These are phyloP conservation scores for Ormyrus nitidulus DNA, from an alignment of 2,888 invertebrate genomes.

Conservation along the genomic window DNA sequence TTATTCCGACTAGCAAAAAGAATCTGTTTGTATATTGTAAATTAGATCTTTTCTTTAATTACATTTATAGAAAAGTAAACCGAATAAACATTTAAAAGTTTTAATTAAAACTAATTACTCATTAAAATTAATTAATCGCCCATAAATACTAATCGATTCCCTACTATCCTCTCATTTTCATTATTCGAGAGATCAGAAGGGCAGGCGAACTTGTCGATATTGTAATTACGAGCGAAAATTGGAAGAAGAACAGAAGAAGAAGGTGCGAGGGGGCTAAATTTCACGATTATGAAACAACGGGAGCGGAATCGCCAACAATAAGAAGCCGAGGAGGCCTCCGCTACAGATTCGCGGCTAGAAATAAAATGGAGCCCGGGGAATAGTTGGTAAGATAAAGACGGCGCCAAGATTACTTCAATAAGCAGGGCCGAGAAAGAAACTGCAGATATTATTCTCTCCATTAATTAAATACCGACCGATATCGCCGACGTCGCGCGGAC, in stretches of 20 bases:
- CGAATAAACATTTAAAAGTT: too few relatives aligned
- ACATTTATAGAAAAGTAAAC: too few relatives aligned
- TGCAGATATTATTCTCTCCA: constrained; percentile 58
- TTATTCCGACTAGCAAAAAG: too few relatives aligned
- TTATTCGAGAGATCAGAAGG: constrained; percentile 2
- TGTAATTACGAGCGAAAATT: constrained; percentile 37
- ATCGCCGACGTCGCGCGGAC: neutral
- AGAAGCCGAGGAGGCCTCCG: constrained; percentile 10
- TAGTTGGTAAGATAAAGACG: too few relatives aligned
- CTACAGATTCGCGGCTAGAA: too few relatives aligned
- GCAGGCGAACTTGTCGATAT: constrained; percentile 11
- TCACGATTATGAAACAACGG: constrained; percentile 60
- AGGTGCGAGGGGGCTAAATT: constrained; percentile 31
- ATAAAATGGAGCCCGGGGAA: too few relatives aligned
- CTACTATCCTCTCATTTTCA: neutral
- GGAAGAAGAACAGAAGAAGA: neutral
- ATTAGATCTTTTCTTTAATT: too few relatives aligned
- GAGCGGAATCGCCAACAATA: constrained; percentile 26
- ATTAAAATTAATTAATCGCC: too few relatives aligned
- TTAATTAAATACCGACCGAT: constrained; percentile 60
- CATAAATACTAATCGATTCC: neutral
- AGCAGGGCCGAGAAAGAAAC: neutral
- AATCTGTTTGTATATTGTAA: too few relatives aligned
- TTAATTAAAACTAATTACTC: too few relatives aligned
- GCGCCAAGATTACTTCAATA: neutral